Percentiles rank a stretch among this genome's conserved stretches.
These are phyloP conservation scores for Beris morrisii DNA, from an alignment of 2,888 invertebrate species.

Conservation along the genomic window DNA sequence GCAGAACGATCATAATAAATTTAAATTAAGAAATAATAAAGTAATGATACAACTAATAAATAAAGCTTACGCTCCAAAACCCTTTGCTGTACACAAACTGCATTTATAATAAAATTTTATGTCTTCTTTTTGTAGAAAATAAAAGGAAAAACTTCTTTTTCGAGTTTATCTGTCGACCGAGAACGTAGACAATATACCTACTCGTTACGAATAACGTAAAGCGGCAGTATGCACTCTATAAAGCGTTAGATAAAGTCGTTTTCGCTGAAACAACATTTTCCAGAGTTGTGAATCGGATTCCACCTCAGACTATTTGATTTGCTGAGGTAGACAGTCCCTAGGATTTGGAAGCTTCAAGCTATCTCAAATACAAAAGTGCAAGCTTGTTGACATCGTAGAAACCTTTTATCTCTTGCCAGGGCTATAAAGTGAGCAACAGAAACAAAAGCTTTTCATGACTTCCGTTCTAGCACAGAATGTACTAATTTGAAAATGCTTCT, in stretches of 20 bases:
- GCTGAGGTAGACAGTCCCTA: conserved; percentile 8
- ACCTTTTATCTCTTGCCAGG: conserved; percentile 19
- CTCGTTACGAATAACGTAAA: too few relatives aligned
- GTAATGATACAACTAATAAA: too few relatives aligned
- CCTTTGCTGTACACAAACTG: too few relatives aligned
- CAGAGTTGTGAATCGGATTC: conserved; percentile 13
- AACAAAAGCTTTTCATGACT: conserved; percentile 19
- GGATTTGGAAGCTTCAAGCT: background rate
- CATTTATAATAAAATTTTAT: too few relatives aligned
- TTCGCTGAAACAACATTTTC: conserved; percentile 20
- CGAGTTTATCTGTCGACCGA: too few relatives aligned
- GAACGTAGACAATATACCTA: too few relatives aligned
- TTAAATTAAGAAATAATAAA: too few relatives aligned
- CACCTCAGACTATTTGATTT: conserved; percentile 5
- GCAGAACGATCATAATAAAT: too few relatives aligned
- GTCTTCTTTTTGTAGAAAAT: too few relatives aligned
- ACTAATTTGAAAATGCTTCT: conserved; percentile 13
- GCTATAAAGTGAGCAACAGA: conserved; percentile 17
- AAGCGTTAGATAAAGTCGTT: conserved; percentile 12
- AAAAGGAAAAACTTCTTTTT: too few relatives aligned
- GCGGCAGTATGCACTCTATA: background rate
- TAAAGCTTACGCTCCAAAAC: too few relatives aligned
- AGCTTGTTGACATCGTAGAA: conserved; percentile 19
- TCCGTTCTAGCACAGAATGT: background rate
- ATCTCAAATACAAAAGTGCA: conserved; percentile 12